Percentiles rank a stretch among this genome's conserved stretches.
Evolutionary conservation across 1,140 invertebrate species (phyloP).

Genomic region (Portunus trituberculatus): DNA sequence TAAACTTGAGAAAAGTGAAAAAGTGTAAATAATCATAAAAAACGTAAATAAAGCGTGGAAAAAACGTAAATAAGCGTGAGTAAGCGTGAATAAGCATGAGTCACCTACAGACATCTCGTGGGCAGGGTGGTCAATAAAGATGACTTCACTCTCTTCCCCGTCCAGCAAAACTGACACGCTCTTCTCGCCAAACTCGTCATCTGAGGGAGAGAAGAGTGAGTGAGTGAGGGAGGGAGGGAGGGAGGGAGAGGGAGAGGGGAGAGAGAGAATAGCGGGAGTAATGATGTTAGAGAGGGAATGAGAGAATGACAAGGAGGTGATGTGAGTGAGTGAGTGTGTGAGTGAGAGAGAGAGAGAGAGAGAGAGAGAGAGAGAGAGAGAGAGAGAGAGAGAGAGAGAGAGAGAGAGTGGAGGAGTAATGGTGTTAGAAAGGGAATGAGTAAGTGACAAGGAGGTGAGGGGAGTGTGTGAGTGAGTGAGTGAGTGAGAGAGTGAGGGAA

Average conservation of each 20-base stretch:
- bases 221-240: not conserved
- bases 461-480: not conserved
- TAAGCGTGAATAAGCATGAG: not conserved
- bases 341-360: not conserved
- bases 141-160: slow-evolving; percentile 95
- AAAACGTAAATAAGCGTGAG: not conserved
- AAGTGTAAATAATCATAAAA: not conserved
- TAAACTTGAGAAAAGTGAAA: not conserved
- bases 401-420: slow-evolving; percentile 27
- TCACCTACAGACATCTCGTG: slow-evolving; percentile 78
- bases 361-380: slow-evolving; percentile 4
- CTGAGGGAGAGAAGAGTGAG: slow-evolving; percentile 53
- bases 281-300: not conserved
- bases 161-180: slow-evolving; percentile 94
- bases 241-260: not conserved
- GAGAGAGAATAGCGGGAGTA: too few species aligned
- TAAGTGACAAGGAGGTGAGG: not conserved
- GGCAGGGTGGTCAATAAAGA: slow-evolving; percentile 92
- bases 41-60: not conserved
- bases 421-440: not conserved
- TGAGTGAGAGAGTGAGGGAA: not conserved
- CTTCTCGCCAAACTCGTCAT: slow-evolving; percentile 95
- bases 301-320: not conserved
- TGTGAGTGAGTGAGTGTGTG: not conserved
- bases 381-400: slow-evolving; percentile 29